Evolutionary conservation across 92 coral and sea anemone species (phyloP), one percentile per base, ranked within the genome.

Genomic region (Phymanthus crucifer): DNA sequence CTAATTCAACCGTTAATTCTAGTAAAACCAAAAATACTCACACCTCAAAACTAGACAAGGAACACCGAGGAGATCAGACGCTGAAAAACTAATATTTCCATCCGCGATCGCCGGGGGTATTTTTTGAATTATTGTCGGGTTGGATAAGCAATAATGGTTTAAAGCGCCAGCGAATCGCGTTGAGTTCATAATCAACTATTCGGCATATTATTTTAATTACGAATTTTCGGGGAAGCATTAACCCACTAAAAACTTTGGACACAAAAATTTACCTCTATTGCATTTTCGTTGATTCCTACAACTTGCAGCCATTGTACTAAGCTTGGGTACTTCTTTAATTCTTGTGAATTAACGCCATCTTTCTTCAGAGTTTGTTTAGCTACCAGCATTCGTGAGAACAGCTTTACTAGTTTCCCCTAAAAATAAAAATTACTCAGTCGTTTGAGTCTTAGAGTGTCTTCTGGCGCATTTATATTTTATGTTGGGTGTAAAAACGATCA

Each of bases 381-480:
- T 18, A 90, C 93, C 6, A 95, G 81, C 87, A 90, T 91, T 6
- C 97, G 89, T 24, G 98, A 95, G 80, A 95, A 95, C 58, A 95
- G 77, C 88, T 90, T 95, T 54, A 95, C 98, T 36, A 95, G 86
- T 82, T 95, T 95, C 33, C 97, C 98, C 98, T 95, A 34, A 61
- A 61, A 24, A 61, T 3, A 34, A 34, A 32, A 69, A 34, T 6
- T 69, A 71, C 23, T 23, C 75, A 38, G 3, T 21, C 18, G 27
- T 69, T 34, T 16, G 47, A 32, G 16, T 70, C 56, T 21, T 24
- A 43, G 19, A 47, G 38, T 50, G 16, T 32, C n/a, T 52, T 56
- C 69, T 18, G 32, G 37, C 27, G 38, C 81, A 77, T 64, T 61
- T 77, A 77, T 77, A 77, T 77, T 77, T 77, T 77, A 77, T 64